Evolutionary conservation across 2,113 vertebrate genomes (phyloP).

Genomic region (Sminthopsis crassicaudata): DNA sequence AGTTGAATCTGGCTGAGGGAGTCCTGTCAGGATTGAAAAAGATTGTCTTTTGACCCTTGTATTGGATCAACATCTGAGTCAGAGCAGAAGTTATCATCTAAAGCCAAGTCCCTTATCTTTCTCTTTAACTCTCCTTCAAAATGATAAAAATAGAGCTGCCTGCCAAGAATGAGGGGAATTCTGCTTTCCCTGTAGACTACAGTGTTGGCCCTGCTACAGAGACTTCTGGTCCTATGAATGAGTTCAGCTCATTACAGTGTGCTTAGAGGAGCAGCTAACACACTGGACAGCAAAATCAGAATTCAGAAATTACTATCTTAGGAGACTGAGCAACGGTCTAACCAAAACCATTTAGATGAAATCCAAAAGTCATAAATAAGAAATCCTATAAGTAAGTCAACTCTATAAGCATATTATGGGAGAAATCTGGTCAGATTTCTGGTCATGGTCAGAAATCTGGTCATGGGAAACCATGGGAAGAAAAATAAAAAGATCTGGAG

Average conservation of each 20-base stretch:
- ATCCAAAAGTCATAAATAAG: not conserved
- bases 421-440: not conserved
- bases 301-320: not conserved
- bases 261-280: not conserved
- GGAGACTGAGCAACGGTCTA: not conserved
- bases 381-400: not conserved
- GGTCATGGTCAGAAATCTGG: too few relatives aligned
- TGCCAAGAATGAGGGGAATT: not conserved
- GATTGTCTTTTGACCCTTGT: not conserved
- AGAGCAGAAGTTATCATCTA: not conserved
- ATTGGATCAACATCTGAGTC: not conserved
- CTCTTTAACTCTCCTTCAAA: conserved; percentile 12
- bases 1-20: not conserved
- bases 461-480: not conserved
- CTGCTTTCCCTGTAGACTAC: not conserved
- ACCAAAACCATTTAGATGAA: not conserved
- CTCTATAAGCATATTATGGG: not conserved
- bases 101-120: not conserved
- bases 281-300: not conserved
- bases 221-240: too few relatives aligned
- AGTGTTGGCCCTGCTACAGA: not conserved
- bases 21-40: not conserved
- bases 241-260: not conserved
- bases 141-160: not conserved
- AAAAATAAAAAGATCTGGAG: not conserved